These are phyloP conservation scores for Hirudo medicinalis DNA, from an alignment of 1,140 invertebrate species.

Conservation along the genomic window DNA sequence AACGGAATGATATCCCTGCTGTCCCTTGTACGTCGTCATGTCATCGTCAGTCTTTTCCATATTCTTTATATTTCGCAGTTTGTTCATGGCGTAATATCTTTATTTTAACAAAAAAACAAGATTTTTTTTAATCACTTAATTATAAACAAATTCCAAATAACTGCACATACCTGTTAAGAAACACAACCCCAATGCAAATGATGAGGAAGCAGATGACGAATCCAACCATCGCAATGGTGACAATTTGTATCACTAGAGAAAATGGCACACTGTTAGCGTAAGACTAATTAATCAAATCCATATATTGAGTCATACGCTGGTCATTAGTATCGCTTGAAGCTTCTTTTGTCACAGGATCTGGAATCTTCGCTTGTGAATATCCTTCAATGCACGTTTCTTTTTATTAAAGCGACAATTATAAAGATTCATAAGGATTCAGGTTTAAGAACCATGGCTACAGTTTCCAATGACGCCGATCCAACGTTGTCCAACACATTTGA, in stretches of 20 bases:
- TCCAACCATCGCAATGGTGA: background rate
- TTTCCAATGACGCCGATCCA: conserved; percentile 4
- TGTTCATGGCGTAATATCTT: too few species aligned
- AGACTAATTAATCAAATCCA: too few species aligned
- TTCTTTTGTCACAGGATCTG: background rate
- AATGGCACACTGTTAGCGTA: too few species aligned
- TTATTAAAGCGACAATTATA: background rate
- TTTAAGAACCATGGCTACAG: background rate
- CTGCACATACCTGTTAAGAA: background rate
- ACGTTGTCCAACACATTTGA: background rate
- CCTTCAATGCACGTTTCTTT: background rate
- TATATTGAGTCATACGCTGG: too few species aligned
- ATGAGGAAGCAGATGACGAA: background rate
- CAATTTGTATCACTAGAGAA: background rate
- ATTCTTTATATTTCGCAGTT: too few species aligned
- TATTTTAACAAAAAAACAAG: too few species aligned
- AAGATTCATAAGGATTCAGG: background rate
- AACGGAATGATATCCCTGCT: too few species aligned
- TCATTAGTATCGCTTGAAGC: too few species aligned
- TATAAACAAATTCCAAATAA: too few species aligned
- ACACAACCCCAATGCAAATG: conserved; percentile 3
- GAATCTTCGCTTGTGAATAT: background rate
- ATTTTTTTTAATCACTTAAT: too few species aligned
- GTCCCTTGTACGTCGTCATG: too few species aligned
- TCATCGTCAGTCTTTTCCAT: too few species aligned